Percentiles rank a stretch among this genome's conserved stretches.
Conservation (phyloP, 2,888 invertebrate genomes). For the Eupelmus urozonus region DNA sequence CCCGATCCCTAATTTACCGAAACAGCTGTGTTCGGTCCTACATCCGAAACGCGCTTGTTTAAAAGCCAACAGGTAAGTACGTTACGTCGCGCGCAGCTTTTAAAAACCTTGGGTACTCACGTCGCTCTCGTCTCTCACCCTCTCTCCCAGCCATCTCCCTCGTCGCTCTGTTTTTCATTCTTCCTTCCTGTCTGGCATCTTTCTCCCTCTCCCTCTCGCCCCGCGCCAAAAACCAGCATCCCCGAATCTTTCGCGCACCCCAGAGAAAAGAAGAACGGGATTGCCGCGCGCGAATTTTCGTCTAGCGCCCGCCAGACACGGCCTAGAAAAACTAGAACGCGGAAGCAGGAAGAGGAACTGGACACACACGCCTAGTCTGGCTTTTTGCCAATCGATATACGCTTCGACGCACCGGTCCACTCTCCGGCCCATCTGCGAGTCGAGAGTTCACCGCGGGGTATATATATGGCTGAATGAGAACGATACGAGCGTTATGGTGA, state of each 20-base stretch:
- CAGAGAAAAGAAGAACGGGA: constrained; percentile 6
- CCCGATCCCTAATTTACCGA: no score
- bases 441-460: neutral
- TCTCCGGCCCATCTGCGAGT: neutral
- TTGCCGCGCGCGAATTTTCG: constrained; percentile 4
- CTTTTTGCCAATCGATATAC: constrained; percentile 27
- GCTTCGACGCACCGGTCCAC: constrained; percentile 15
- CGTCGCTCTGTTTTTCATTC: neutral
- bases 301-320: no score
- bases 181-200: neutral
- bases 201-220: constrained; percentile 13
- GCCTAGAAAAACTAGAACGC: constrained; percentile 46
- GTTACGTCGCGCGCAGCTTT: constrained; percentile 11
- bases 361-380: neutral
- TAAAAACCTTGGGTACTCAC: constrained; percentile 21
- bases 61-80: constrained; percentile 18
- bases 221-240: constrained; percentile 47
- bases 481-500: neutral
- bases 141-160: no score
- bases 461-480: neutral
- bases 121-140: constrained; percentile 25
- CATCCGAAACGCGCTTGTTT: no score
- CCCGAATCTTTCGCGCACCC: constrained; percentile 17
- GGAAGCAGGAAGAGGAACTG: constrained; percentile 52
- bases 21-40: no score